Evolutionary conservation across 2,888 invertebrate species (phyloP).

Genomic region (Gordius sp.): DNA sequence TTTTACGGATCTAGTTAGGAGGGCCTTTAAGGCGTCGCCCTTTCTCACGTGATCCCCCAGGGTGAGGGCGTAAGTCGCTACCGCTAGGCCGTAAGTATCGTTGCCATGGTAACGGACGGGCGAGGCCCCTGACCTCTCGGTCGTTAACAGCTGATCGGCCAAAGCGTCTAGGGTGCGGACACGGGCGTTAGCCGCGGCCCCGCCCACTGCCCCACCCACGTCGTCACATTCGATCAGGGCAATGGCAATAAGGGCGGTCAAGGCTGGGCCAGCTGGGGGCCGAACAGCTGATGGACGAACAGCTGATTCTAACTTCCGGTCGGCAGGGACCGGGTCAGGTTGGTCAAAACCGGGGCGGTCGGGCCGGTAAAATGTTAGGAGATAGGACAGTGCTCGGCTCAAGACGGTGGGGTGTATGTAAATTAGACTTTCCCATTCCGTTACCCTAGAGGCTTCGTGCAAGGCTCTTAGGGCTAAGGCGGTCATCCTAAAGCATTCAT

Average conservation of each 20-base stretch:
- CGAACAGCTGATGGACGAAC: neutral
- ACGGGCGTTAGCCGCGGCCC: neutral
- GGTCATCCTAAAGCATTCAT: constrained; percentile 42
- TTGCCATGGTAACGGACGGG: too few species aligned
- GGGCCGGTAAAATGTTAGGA: neutral
- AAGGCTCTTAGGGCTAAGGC: constrained; percentile 62
- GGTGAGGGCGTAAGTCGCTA: constrained; percentile 49
- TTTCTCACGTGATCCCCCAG: constrained; percentile 33
- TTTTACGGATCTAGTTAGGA: neutral
- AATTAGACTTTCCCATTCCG: constrained; percentile 69
- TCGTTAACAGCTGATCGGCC: neutral
- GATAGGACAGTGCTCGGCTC: neutral
- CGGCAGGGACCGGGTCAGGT: neutral
- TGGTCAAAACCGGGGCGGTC: too few species aligned
- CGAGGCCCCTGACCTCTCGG: neutral
- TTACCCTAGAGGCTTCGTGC: constrained; percentile 58
- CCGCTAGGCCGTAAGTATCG: constrained; percentile 44
- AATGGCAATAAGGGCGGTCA: neutral
- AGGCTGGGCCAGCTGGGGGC: neutral
- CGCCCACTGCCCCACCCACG: neutral
- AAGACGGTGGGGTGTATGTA: constrained; percentile 53
- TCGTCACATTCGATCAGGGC: neutral
- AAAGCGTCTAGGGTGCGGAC: neutral
- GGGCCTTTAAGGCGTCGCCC: neutral
- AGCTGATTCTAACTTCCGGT: neutral